Base-by-base conservation (phyloP, 2,797 vertebrate genomes). In the Callimico goeldii region DNA sequence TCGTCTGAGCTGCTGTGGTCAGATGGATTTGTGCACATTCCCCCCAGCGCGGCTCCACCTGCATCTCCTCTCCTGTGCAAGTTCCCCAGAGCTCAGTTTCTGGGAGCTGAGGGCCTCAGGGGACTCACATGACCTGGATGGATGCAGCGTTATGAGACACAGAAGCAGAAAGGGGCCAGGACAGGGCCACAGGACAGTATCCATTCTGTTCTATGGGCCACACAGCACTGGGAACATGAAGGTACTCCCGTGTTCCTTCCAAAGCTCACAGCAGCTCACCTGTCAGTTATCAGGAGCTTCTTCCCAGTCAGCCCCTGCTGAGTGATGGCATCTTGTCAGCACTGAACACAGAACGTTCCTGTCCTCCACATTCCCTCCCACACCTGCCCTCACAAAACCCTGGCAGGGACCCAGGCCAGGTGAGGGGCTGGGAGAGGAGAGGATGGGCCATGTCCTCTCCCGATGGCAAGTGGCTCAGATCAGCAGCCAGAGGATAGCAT, bases 321-420 rank as follows among this genome's bases (percentile, higher is more conserved):
- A 98, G 91, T 50, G 90, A 48, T 4, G 1, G 88, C 90, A 24
- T 36, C 75, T 55, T 7, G 14, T 83, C 2, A 14, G 55, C 90
- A 58, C 85, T 46, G 88, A 90, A 43, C 72, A 41, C 52, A 92
- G 52, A 58, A 41, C 15, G 77, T 48, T 14, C 55, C 94, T 22
- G 4, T 19, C 33, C 12, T 50, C 36, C 5, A 26, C 4, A 8
- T 14, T 77, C 90, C 86, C 75, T 64, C 67, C 79, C 52, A 81
- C 39, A 70, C 41, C 46, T 58, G 57, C 52, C 76, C 64, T 64
- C 76, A 81, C 64, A 39, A 80, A 70, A 46, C 30, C 33, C 72
- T 82, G 41, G 95, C 64, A 19, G 64, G 84, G 79, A 79, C 85
- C 26, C 55, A 86, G 92, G 50, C 33, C 91, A 95, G 90, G 94